Evolutionary conservation across 2,113 vertebrate species (phyloP), one percentile per base, ranked within the genome.

Genomic region (Esox niger): DNA sequence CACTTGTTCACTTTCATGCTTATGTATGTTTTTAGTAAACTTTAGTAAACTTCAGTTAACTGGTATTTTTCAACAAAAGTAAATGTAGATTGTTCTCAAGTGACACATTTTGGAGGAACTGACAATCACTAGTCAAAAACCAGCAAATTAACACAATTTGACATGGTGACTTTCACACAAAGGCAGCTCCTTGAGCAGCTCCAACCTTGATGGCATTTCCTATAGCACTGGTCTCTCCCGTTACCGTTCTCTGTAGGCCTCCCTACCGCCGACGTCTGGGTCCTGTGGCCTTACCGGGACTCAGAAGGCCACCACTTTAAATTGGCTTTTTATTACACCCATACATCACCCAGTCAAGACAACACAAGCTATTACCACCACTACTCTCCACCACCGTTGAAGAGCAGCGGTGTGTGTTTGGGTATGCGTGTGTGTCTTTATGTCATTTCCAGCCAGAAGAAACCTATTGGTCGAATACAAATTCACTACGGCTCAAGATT

Each of bases 271-370:
- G 25, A 60, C 23, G n/a, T n/a, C n/a, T 11, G 9, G 23, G 35
- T 31, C 58, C n/a, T 26, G 30, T 35, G 65, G 65, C 20, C 65
- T 33, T 27, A 46, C 21, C 8, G 17, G 47, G 33, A 46, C 57
- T 61, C 33, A 17, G 25, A 47, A 31, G 57, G 23, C 58, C 20
- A 13, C 52, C 26, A 59, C 26, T 62, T 17, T n/a, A 69, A 69
- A 31, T 33, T 5, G n/a, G 27, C 17, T 69, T 61, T 62, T 52
- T 32, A 62, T 69, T 62, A 52, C 58, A 62, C 27, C 43, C 58
- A 69, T 68, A 68, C 55, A 68, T 62, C 68, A 69, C 59, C 31
- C 27, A 30, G 43, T 54, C 26, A 65, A 68, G 55, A 17, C 32
- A 15, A 68, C 66, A 33, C 38, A 57, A 5, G 35, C 7, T 6